Base-by-base conservation (phyloP, 2,888 invertebrate genomes). In the Lydus trimaculatus region DNA sequence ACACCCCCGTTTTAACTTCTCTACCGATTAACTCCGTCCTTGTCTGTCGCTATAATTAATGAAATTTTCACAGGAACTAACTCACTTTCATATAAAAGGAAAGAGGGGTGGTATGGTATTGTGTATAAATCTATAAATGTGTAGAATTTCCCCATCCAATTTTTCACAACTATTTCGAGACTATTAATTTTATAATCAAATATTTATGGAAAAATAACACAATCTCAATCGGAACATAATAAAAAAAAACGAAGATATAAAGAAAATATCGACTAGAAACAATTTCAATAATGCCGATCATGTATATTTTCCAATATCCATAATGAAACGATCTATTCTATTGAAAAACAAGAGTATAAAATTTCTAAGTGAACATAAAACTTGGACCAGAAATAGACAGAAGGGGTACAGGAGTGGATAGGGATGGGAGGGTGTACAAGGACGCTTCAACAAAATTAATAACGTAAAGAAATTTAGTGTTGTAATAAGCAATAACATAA, bases 11-110 rank as follows among this genome's bases (percentile, higher is more conserved):
- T 78, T 36, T 36, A 36, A 36, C 20, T 48, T 20, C 56, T 11
- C 56, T 11, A 52, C 76, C 79, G 77, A 79, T 77, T 78, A 76
- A 73, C 76, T 78, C 76, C 73, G 71, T 77, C 78, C 79, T 78
- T 78, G 78, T 80, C 79, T 78, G 77, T 75, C 75, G 75, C 76
- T 78, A 77, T 80, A 80, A 80, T 81, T 81, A 81, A 80, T 79
- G 77, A 78, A 79, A 79, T 79, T 78, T 81, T 79, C 79, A 78
- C 78, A 79, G 76, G 79, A 78, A 79, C 71, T 74, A 72, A 76
- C 77, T 78, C 74, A 73, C 73, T 76, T 56, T 73, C 70, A 71
- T 74, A 73, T 73, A 70, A 72, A 72, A 70, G 13, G 56, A 13
- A 66, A 64, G 43, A 4, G n/a, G 43, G 7, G 8, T n/a, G n/a